Percentiles rank a stretch among this genome's conserved stretches.
These are phyloP conservation scores for Micrastur ruficollis DNA, from an alignment of 2,797 vertebrate species.

Conservation along the genomic window DNA sequence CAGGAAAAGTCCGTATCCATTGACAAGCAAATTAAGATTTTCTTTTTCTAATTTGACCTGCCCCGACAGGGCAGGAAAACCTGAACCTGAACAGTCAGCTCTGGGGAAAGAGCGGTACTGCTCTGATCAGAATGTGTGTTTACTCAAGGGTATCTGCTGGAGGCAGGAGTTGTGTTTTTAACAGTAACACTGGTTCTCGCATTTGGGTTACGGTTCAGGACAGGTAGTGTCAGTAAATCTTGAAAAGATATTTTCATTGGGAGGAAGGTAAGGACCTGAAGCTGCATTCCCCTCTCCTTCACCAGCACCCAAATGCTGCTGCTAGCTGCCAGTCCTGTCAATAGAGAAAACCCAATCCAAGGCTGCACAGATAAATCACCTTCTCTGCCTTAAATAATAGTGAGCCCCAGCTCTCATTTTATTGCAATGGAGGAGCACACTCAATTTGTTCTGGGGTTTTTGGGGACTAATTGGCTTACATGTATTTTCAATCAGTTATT, in stretches of 20 bases:
- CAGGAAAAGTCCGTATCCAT: not conserved
- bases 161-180: not conserved
- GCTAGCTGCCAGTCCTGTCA: not conserved
- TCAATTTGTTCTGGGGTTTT: not conserved
- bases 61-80: not conserved
- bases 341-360: not conserved
- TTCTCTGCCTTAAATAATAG: not conserved
- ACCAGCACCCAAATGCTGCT: not conserved
- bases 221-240: not conserved
- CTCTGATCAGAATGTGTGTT: not conserved
- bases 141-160: not conserved
- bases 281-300: not conserved
- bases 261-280: not conserved
- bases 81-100: not conserved
- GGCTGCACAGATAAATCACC: not conserved
- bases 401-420: not conserved
- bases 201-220: not conserved
- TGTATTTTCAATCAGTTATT: conserved; percentile 1
- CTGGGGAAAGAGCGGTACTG: not conserved
- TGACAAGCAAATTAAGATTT: not conserved
- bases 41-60: not conserved
- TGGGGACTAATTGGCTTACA: not conserved
- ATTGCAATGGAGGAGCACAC: not conserved
- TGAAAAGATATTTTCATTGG: not conserved
- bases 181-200: not conserved